These are phyloP conservation scores for Trichechus manatus DNA, from an alignment of 2,113 vertebrate species.

Conservation along the genomic window DNA sequence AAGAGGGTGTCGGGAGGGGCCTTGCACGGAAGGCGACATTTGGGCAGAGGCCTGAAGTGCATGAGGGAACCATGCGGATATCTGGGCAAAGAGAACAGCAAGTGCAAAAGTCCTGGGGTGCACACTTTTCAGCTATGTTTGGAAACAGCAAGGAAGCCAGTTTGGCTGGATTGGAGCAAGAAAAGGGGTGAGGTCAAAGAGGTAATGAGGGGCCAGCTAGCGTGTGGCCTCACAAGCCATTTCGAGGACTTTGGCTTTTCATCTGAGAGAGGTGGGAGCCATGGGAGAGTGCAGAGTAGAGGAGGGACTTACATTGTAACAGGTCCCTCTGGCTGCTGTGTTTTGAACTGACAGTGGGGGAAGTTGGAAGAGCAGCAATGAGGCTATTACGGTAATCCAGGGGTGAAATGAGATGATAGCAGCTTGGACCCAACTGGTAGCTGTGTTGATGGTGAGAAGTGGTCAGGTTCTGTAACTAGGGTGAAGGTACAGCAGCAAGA, in stretches of 20 bases:
- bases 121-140: neutral
- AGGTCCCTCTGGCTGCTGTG: neutral
- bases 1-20: neutral
- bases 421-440: neutral
- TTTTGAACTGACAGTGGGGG: neutral
- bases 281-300: neutral
- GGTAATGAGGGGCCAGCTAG: neutral
- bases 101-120: neutral
- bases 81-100: neutral
- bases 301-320: neutral
- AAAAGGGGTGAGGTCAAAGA: neutral
- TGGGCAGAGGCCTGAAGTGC: neutral
- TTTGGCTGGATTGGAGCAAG: neutral
- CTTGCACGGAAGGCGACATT: neutral
- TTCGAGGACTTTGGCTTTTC: neutral
- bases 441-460: neutral
- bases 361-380: neutral
- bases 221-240: neutral
- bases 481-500: neutral
- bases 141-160: neutral
- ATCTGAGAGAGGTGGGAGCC: neutral
- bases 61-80: neutral
- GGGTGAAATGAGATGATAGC: accelerated
- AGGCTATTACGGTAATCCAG: neutral
- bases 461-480: neutral